Conservation (phyloP, 2,113 vertebrate species). For the Ursus arctos region DNA sequence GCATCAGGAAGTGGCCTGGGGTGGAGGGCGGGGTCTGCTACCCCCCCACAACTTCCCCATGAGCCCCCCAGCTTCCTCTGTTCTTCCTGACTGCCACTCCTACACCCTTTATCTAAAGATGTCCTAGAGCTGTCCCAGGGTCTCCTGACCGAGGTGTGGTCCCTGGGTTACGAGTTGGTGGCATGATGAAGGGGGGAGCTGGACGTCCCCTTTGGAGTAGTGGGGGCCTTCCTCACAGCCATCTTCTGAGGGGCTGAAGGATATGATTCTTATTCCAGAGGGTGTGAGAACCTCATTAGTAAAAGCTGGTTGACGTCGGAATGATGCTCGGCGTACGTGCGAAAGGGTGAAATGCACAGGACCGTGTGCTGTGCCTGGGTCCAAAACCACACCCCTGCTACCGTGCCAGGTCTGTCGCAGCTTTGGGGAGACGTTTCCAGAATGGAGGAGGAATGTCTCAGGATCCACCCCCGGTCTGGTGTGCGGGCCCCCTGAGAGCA, state of each 20-base stretch:
- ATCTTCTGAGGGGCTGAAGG: neutral
- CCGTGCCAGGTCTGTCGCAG: too few relatives aligned
- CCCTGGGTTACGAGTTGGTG: neutral
- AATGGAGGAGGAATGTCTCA: neutral
- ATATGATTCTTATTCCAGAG: neutral
- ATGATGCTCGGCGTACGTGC: accelerated
- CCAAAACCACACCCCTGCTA: too few relatives aligned
- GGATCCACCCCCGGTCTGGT: neutral
- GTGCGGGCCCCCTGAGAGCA: neutral
- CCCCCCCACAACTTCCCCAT: accelerated
- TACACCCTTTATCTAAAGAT: neutral
- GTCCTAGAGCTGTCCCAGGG: neutral
- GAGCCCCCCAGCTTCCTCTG: neutral
- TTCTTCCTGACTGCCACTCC: neutral
- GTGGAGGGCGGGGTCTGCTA: neutral
- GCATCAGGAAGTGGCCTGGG: neutral
- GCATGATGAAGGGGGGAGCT: neutral
- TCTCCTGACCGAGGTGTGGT: neutral
- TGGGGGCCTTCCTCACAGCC: neutral
- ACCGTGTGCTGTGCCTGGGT: accelerated
- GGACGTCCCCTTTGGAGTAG: accelerated
- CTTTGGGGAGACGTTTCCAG: neutral
- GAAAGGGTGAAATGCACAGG: neutral
- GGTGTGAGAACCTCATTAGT: neutral
- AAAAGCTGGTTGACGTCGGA: accelerated